phyloP scores from a whole-genome alignment of 2,888 invertebrate genomes.

The Zootermopsis nevadensis region DNA sequence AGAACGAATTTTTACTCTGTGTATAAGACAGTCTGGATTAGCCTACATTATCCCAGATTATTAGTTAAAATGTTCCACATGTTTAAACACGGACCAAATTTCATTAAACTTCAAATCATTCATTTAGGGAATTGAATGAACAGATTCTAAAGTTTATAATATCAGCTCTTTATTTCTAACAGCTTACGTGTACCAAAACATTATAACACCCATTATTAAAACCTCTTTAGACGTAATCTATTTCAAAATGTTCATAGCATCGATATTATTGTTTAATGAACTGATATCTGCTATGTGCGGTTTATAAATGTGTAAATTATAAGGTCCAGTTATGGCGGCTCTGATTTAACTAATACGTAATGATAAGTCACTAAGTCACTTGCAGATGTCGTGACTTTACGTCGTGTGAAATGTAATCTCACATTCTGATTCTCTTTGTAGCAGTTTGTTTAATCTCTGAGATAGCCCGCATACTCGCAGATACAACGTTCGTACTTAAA shows the following conservation, averaged over 20 bases:
- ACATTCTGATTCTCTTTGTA: not conserved
- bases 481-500: not conserved
- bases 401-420: not conserved
- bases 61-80: no score
- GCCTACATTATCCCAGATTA: no score
- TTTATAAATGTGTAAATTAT: not conserved
- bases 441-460: not conserved
- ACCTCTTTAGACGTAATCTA: not conserved
- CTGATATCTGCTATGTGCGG: not conserved
- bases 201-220: not conserved
- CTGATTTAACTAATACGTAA: conserved; percentile 19
- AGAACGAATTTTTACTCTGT: no score
- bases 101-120: not conserved
- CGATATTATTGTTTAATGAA: not conserved
- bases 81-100: no score
- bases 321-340: not conserved
- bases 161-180: not conserved
- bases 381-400: not conserved
- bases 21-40: no score
- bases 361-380: not conserved
- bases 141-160: not conserved
- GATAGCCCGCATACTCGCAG: not conserved
- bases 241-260: not conserved
- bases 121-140: not conserved
- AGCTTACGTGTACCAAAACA: not conserved